Conservation (phyloP, 2,113 vertebrate species). For the Dascyllus trimaculatus region DNA sequence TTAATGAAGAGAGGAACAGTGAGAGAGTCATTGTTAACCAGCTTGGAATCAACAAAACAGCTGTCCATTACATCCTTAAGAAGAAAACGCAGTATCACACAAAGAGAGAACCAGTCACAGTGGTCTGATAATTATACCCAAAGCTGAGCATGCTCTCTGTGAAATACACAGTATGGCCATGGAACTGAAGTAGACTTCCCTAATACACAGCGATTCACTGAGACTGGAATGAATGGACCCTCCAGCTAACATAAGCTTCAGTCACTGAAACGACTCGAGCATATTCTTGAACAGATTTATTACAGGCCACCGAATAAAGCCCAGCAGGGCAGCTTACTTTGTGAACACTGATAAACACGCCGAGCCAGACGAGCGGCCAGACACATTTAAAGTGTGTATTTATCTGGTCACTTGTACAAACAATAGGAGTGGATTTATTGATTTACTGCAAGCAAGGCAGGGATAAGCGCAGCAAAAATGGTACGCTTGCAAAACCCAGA, state of each 20-base stretch:
- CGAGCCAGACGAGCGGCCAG: neutral
- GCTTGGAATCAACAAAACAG: too few species aligned
- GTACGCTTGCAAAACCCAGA: constrained; percentile 33
- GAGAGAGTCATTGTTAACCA: too few species aligned
- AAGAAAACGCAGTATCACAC: too few species aligned
- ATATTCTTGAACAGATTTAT: neutral
- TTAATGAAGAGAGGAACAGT: too few species aligned
- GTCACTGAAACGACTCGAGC: neutral
- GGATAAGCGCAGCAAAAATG: constrained; percentile 43
- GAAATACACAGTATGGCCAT: neutral
- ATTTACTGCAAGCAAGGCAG: constrained; percentile 28
- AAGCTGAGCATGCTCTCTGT: neutral
- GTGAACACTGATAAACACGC: constrained; percentile 36
- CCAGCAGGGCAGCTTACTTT: constrained; percentile 13
- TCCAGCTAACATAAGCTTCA: neutral
- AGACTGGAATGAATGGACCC: neutral
- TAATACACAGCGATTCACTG: neutral
- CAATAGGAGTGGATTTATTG: constrained; percentile 47
- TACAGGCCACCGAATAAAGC: constrained; percentile 5
- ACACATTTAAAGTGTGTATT: constrained; percentile 39
- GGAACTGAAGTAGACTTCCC: neutral
- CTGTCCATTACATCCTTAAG: too few species aligned
- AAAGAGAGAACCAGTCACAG: too few species aligned
- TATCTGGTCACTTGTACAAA: constrained; percentile 52
- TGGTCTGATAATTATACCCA: too few species aligned